A percentile compares a stretch with the other conserved stretches of the same genome.
Evolutionary conservation across 2,888 invertebrate genomes (phyloP).

Genomic region (Balanococcus diminutus): DNA sequence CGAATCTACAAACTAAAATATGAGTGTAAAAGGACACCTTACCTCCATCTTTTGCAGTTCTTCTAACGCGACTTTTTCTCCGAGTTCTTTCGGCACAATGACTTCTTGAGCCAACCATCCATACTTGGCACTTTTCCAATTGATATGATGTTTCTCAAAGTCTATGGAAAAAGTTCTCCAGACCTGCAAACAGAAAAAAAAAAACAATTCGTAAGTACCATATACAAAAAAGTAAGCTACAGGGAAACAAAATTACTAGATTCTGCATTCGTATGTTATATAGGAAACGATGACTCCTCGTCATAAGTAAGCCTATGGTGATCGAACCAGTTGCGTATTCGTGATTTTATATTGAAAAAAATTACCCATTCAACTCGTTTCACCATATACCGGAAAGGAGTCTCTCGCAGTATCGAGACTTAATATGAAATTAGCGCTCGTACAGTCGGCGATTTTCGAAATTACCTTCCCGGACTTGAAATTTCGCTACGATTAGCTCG

Average conservation of each 20-base stretch:
- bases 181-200: slow-evolving; percentile 56
- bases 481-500: not conserved
- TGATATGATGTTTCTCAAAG: slow-evolving; percentile 58
- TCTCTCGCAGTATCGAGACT: not conserved
- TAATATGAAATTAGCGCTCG: not conserved
- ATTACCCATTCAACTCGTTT: slow-evolving; percentile 23
- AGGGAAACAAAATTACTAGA: not conserved
- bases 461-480: slow-evolving; percentile 36
- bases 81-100: slow-evolving; percentile 59
- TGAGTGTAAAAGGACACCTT: slow-evolving; percentile 52
- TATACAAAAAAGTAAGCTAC: not conserved
- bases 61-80: slow-evolving; percentile 57
- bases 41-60: slow-evolving; percentile 59
- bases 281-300: not conserved
- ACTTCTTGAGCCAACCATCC: slow-evolving; percentile 59
- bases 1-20: not conserved
- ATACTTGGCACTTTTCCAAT: slow-evolving; percentile 59
- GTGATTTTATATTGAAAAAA: not conserved
- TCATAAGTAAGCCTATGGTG: not conserved
- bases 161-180: slow-evolving; percentile 58
- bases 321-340: slow-evolving; percentile 27
- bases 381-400: slow-evolving; percentile 3
- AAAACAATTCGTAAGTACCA: not conserved
- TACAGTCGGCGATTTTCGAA: not conserved
- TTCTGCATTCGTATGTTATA: not conserved